Base-by-base conservation (phyloP, 2,113 vertebrate genomes). In the Crotophaga sulcirostris region DNA sequence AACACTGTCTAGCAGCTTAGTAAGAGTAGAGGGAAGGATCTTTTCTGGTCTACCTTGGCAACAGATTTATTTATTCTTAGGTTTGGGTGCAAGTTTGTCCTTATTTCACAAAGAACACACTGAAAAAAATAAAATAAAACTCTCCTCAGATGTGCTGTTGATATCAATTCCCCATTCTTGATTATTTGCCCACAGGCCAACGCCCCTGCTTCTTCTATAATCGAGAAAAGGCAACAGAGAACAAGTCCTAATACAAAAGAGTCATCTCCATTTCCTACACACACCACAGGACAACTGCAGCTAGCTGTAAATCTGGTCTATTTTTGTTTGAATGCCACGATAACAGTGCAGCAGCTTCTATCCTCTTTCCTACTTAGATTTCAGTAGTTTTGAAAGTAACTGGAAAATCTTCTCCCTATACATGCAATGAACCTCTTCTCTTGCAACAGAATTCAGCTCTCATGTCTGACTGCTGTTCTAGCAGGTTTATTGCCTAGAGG, bases 181-280 rank as follows among this genome's bases (percentile, higher is more conserved):
- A 47, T 76, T 38, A 58, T 60, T 44, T 83, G 18, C 4, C 40
- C 26, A 51, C 12, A 60, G 26, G 34, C 5, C 9, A 67, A 19
- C 2, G 23, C 6, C 25, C 3, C 0, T 31, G 8, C 4, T 77
- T 4, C 20, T 56, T 73, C 20, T 66, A 3, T 24, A 66, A 72
- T 15, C 1, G 1, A 29, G 2, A 79, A 44, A 0, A 34, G 54
- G 7, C 16, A 67, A 51, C 16, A 33, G 28, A 70, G 33, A 67
- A 6, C 6, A 77, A 70, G 11, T 36, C 67, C 26, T 63, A 11
- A 45, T 33, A 8, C 6, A 59, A 45, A 24, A 66, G 6, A 68
- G 7, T 34, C 3, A 19, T 4, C 18, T 59, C 24, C 9, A 31
- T 60, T 76, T 79, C 25, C 44, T 60, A 58, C 7, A 45, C 21